These are phyloP conservation scores for Glyptemys insculpta DNA, from an alignment of 2,797 vertebrate genomes.

Conservation along the genomic window DNA sequence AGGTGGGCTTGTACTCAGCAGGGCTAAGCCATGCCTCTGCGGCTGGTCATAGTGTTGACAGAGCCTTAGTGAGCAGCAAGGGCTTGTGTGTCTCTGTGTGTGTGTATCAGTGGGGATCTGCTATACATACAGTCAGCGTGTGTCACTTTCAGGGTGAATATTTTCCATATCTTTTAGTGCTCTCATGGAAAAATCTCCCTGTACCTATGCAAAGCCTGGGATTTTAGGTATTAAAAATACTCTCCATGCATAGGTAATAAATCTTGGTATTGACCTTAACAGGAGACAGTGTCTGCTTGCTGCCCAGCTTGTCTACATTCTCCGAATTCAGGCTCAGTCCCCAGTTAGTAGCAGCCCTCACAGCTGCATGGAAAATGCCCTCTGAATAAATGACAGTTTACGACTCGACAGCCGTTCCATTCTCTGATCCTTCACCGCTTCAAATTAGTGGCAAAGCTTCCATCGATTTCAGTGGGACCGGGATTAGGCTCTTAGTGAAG, in stretches of 20 bases:
- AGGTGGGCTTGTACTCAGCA: no score
- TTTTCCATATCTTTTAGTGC: background rate
- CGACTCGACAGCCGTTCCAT: background rate
- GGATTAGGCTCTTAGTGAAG: background rate
- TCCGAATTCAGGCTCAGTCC: background rate
- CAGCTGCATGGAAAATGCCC: conserved; percentile 55
- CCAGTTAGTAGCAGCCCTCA: background rate
- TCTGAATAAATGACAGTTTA: conserved; percentile 43
- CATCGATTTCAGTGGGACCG: conserved; percentile 20
- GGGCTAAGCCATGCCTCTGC: no score
- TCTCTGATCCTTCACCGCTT: conserved; percentile 17
- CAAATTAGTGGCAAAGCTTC: conserved; percentile 1
- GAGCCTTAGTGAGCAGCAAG: background rate
- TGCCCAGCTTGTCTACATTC: fast-evolving
- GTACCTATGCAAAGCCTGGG: background rate
- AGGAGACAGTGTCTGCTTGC: fast-evolving
- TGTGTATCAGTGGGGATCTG: background rate
- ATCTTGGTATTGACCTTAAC: conserved; percentile 40
- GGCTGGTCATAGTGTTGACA: background rate
- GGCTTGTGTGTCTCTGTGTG: background rate
- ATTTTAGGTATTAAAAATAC: conserved; percentile 57
- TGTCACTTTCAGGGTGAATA: background rate
- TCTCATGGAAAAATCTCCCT: background rate
- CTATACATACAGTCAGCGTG: fast-evolving
- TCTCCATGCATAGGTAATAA: background rate